These are phyloP conservation scores for Coturnix japonica DNA, from an alignment of 2,113 vertebrate species.

Conservation along the genomic window DNA sequence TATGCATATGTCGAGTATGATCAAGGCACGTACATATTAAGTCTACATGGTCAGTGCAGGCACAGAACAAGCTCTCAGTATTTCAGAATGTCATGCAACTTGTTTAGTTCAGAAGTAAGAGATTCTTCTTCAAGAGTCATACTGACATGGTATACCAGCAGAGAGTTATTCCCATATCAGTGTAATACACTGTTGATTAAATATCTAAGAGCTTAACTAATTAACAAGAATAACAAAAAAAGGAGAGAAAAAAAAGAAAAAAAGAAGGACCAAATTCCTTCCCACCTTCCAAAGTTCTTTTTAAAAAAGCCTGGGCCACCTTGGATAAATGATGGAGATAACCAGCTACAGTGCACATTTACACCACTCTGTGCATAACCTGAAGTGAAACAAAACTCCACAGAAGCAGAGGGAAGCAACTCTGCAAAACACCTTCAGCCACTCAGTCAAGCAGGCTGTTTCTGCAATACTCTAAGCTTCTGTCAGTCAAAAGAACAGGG, in stretches of 20 bases:
- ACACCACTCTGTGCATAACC: neutral
- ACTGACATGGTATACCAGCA: neutral
- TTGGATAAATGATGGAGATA: neutral
- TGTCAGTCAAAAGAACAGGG: neutral
- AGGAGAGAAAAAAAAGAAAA: neutral
- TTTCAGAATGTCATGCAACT: neutral
- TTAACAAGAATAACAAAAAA: neutral
- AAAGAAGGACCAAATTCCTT: neutral
- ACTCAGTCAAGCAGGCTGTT: neutral
- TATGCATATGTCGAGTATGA: neutral
- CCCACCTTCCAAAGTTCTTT: neutral
- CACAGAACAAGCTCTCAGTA: constrained; percentile 11
- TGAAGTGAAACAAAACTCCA: neutral
- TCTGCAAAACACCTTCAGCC: neutral
- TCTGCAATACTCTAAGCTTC: neutral
- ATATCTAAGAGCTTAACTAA: neutral
- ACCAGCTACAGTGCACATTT: neutral
- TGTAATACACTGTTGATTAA: neutral
- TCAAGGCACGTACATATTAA: neutral
- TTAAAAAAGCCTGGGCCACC: neutral
- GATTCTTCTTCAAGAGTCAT: constrained; percentile 9
- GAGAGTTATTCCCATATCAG: neutral
- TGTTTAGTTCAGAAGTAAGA: neutral
- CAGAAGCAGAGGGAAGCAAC: neutral
- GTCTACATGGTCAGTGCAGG: neutral